Percentiles rank a stretch among this genome's conserved stretches.
These are phyloP conservation scores for Oreonectes daqikongensis DNA, from an alignment of 2,797 vertebrate species.

Conservation along the genomic window DNA sequence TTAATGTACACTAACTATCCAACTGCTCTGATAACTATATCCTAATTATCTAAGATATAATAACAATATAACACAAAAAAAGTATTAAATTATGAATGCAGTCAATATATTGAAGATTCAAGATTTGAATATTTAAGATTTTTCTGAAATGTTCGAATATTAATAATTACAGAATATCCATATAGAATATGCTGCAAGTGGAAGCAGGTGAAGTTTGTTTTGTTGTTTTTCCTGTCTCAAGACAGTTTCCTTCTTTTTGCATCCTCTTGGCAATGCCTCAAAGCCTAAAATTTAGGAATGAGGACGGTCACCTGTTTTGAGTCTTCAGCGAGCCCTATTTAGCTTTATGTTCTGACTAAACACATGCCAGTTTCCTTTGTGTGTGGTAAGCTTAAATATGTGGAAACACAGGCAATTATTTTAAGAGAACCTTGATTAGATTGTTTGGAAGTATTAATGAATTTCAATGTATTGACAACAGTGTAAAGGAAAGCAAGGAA, in stretches of 20 bases:
- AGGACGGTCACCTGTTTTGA: constrained; percentile 60
- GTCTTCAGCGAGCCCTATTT: constrained; percentile 56
- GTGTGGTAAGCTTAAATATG: constrained; percentile 11
- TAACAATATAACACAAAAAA: not conserved
- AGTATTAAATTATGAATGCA: not conserved
- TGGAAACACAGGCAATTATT: not conserved
- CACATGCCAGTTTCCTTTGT: constrained; percentile 27
- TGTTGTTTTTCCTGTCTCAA: constrained; percentile 54
- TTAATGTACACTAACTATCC: not conserved
- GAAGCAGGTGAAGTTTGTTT: constrained; percentile 47
- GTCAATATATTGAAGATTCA: not conserved
- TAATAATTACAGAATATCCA: too few relatives aligned
- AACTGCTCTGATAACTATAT: not conserved
- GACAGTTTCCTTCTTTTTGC: constrained; percentile 43
- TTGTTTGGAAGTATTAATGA: not conserved
- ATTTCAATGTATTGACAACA: not conserved
- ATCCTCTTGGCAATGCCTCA: constrained; percentile 57
- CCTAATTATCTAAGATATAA: not conserved
- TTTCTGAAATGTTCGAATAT: not conserved
- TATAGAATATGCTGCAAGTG: not conserved
- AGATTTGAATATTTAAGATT: too few relatives aligned
- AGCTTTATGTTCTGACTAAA: constrained; percentile 35
- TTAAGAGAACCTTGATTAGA: constrained; percentile 8
- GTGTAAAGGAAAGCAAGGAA: not conserved
- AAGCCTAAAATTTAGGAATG: constrained; percentile 49